A percentile compares a stretch with the other conserved stretches of the same genome.
These are phyloP conservation scores for Helicoverpa armigera DNA, from an alignment of 1,140 invertebrate genomes.

Conservation along the genomic window DNA sequence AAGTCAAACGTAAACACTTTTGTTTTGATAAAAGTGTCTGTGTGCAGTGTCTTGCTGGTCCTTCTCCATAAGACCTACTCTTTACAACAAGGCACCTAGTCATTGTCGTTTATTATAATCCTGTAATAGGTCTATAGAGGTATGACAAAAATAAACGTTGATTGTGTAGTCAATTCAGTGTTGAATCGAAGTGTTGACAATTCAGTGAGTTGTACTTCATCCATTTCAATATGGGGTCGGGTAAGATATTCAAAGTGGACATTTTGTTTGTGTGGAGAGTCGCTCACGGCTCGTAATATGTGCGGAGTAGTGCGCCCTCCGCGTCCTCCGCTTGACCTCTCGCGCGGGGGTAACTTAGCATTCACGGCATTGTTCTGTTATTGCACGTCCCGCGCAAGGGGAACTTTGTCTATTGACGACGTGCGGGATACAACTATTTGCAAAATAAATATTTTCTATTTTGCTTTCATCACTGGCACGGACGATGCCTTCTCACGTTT, in stretches of 20 bases:
- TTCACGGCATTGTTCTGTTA: conserved; percentile 66
- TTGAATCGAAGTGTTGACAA: too few relatives aligned
- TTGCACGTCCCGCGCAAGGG: conserved; percentile 49
- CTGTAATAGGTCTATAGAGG: too few relatives aligned
- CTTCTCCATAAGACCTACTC: too few relatives aligned
- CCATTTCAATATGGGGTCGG: not conserved
- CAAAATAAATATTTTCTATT: conserved; percentile 14
- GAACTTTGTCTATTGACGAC: conserved; percentile 28
- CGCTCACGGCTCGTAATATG: not conserved
- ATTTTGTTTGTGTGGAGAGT: conserved; percentile 8
- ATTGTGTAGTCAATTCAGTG: too few relatives aligned
- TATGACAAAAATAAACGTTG: too few relatives aligned
- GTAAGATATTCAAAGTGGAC: conserved; percentile 11
- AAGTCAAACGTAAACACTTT: too few relatives aligned
- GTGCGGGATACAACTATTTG: conserved; percentile 9
- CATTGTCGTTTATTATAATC: too few relatives aligned
- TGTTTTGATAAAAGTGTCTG: too few relatives aligned
- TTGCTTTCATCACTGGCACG: not conserved
- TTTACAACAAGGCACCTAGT: too few relatives aligned
- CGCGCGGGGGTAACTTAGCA: conserved; percentile 59
- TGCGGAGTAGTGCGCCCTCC: conserved; percentile 4
- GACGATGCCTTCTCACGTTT: too few relatives aligned
- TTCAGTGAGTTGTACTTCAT: too few relatives aligned
- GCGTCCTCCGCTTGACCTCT: conserved; percentile 29
- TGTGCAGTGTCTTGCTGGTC: too few relatives aligned